Evolutionary conservation across 2,888 invertebrate species (phyloP).

Genomic region (Drosophila cognata): DNA sequence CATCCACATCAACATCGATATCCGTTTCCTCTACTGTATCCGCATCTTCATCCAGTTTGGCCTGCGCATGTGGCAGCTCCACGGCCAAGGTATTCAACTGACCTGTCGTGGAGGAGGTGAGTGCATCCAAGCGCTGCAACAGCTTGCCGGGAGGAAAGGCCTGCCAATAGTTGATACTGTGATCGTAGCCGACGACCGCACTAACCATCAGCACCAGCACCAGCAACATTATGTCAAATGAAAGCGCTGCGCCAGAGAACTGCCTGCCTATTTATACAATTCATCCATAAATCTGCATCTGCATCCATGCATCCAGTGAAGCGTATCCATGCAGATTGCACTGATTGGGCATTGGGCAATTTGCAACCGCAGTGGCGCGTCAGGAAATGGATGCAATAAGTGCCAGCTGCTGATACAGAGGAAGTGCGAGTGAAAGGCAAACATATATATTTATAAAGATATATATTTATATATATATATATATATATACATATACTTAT

Average conservation of each 20-base stretch:
- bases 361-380: constrained; percentile 42
- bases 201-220: constrained; percentile 42
- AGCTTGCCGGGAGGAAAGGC: constrained; percentile 70
- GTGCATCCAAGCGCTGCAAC: constrained; percentile 63
- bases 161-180: constrained; percentile 69
- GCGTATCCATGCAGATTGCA: constrained; percentile 28
- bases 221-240: constrained; percentile 47
- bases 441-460: constrained; percentile 4
- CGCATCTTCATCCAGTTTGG: constrained; percentile 44
- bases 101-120: constrained; percentile 32
- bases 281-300: not conserved
- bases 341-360: constrained; percentile 34
- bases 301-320: constrained; percentile 19
- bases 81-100: not conserved
- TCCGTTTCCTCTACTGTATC: constrained; percentile 9
- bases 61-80: constrained; percentile 35
- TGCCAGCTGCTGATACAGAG: constrained; percentile 40
- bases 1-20: constrained; percentile 20
- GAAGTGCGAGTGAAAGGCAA: constrained; percentile 68
- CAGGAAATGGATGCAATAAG: constrained; percentile 49
- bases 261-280: constrained; percentile 35
- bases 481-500: not conserved
- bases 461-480: not conserved
- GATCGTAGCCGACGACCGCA: constrained; percentile 54
- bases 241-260: constrained; percentile 10